Evolutionary conservation across 92 coral and sea anemone species (phyloP).

Genomic region (Meandrina meandrites): DNA sequence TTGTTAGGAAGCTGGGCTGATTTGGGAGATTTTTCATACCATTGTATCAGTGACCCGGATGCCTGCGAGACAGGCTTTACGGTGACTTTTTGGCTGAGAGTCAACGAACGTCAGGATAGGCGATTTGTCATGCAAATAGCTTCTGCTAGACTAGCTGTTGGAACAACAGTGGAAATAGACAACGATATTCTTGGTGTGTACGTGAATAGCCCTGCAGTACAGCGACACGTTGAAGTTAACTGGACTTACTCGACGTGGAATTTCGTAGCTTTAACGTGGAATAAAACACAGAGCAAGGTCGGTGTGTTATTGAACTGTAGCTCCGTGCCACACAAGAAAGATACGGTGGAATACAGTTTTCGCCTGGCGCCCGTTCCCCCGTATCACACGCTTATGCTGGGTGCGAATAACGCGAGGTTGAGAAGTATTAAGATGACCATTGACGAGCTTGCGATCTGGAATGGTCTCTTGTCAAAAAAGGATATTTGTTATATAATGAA

Average conservation of each 20-base stretch:
- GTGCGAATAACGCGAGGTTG: conserved; percentile 63
- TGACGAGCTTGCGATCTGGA: conserved; percentile 90
- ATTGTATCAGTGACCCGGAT: conserved; percentile 84
- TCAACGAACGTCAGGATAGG: conserved; percentile 8
- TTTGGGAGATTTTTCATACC: conserved; percentile 60
- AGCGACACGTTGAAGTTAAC: conserved; percentile 49
- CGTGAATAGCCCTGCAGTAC: conserved; percentile 59
- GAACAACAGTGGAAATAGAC: conserved; percentile 62
- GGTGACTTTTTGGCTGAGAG: conserved; percentile 73
- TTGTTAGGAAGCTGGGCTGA: conserved; percentile 70
- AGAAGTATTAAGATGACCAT: conserved; percentile 65
- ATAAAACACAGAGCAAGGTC: conserved; percentile 41
- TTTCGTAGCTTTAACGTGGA: conserved; percentile 79
- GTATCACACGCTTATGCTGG: conserved; percentile 69
- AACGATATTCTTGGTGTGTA: conserved; percentile 40
- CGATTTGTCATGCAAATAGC: conserved; percentile 68
- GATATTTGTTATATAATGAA: conserved; percentile 66
- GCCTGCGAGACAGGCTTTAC: conserved; percentile 78
- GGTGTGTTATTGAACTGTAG: conserved; percentile 62
- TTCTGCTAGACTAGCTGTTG: conserved; percentile 58
- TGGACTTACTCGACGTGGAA: conserved; percentile 78
- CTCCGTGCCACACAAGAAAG: conserved; percentile 27
- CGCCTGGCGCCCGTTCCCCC: conserved; percentile 52
- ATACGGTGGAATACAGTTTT: background rate
- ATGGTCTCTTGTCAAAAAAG: conserved; percentile 48